Conservation (phyloP, 2,888 invertebrate genomes). For the Ichneumoninae sp. region DNA sequence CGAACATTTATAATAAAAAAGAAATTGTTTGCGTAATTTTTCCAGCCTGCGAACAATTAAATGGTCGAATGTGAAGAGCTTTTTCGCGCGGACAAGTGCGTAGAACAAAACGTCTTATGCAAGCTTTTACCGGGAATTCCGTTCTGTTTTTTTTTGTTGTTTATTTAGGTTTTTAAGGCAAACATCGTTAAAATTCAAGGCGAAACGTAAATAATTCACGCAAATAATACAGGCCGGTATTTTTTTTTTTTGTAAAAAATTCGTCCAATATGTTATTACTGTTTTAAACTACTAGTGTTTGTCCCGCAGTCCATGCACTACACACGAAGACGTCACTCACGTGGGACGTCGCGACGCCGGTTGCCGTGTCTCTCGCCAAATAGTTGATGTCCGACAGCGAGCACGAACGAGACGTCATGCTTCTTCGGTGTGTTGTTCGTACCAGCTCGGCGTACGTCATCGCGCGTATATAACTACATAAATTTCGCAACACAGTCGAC, state of each 20-base stretch:
- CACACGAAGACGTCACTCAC: slow-evolving; percentile 44
- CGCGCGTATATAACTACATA: slow-evolving; percentile 1
- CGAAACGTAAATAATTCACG: neutral
- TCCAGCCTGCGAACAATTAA: neutral
- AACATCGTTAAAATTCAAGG: slow-evolving; percentile 16
- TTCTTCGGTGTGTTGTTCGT: slow-evolving; percentile 6
- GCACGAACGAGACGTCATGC: slow-evolving; percentile 19
- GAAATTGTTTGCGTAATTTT: neutral
- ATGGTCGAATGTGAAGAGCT: neutral
- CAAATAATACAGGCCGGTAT: neutral
- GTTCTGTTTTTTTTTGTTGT: slow-evolving; percentile 1
- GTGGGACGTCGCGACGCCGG: slow-evolving; percentile 23
- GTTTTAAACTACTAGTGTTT: slow-evolving; percentile 17
- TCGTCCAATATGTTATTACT: slow-evolving; percentile 39
- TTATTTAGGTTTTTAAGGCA: neutral
- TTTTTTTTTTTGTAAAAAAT: neutral
- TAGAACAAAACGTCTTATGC: neutral
- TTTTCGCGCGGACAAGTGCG: neutral
- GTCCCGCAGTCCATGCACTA: slow-evolving; percentile 3
- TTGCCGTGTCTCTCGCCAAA: slow-evolving; percentile 43
- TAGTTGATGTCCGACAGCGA: slow-evolving; percentile 19
- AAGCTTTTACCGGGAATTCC: neutral
- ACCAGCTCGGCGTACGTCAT: slow-evolving; percentile 20
- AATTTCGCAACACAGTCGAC: slow-evolving; percentile 11
- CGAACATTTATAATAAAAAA: neutral